Evolutionary conservation across 2,797 vertebrate genomes (phyloP), one percentile per base, ranked within the genome.

Genomic region (Scarus forsteni): DNA sequence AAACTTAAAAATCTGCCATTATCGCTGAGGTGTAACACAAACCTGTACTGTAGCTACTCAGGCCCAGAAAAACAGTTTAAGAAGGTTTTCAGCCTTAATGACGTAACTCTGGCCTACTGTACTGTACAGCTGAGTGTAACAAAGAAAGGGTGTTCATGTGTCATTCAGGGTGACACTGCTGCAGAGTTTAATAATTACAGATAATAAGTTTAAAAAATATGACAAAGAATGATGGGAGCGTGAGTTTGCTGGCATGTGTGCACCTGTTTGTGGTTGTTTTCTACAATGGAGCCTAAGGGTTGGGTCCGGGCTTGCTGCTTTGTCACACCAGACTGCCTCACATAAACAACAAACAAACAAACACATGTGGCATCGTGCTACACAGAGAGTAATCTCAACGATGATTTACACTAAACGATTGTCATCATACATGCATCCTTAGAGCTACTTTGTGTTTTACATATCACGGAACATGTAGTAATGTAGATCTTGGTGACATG

Each of bases 291-390:
- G 70, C 60, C 81, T 71, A 62, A 45, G 75, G 80, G 67, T 79
- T 50, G 78, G 76, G 77, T 85, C 80, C 75, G 73, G 83, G 75
- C 71, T 89, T 81, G 87, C 90, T 91, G 89, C 90, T 89, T 84
- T 78, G 81, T 85, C 84, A 90, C 86, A 92, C 89, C 81, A 89
- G 84, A 88, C 87, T 92, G 90, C 88, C 90, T 92, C 89, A 70
- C 56, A 56, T 27, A 56, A 63, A 39, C 10, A 16, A 49, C 57
- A 70, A 50, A 50, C 18, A 45, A 10, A 62, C 35, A 70, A 10
- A 63, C 27, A 71, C 57, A 16, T 51, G 50, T 60, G 64, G 75
- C 76, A 78, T 86, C 70, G 60, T 62, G 44, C 51, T 69, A 66
- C 45, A 71, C 39, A 16, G 45, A 49, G 55, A 51, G 10, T 49